Evolutionary conservation across 2,113 vertebrate genomes (phyloP), one percentile per base, ranked within the genome.

Genomic region (Plectropomus leopardus): DNA sequence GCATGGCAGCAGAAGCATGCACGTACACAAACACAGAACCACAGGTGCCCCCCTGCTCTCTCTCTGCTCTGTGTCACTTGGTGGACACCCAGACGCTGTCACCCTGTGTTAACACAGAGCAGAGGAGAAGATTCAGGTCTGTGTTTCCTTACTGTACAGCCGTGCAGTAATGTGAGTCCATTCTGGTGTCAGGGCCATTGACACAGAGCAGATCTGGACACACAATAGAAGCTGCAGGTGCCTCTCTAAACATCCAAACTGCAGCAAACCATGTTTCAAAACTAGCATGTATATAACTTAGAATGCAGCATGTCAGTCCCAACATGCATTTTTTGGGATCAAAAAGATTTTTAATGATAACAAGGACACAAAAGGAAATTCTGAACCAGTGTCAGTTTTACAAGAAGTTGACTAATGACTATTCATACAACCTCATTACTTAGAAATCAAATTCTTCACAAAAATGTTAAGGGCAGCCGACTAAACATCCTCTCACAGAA

Each of bases 151-250:
- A 69, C 81, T 82, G 61, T 66, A 57, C 76, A 71, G 59, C 60
- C 26, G 30, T 48, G 44, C 57, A 15, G 26, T 63, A 44, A 54
- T 30, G 48, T 19, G 60, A 85, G 50, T 85, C 76, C 42, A 67
- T 89, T 86, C 77, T 88, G 64, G 82, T 87, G 87, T 90, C 89
- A 80, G 36, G 51, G 57, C 78, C 85, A 70, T 44, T 72, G 86
- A 86, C 82, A 87, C 81, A 85, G 9, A 83, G 72, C 92, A 80
- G 71, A 77, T 80, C 82, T 24, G 65, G 51, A 34, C 69, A 36
- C 63, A 88, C 69, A 82, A 73, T 16, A 76, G 63, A 65, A 58
- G 72, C 78, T 73, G 89, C 83, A 84, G 77, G 84, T 84, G 80
- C 71, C 69, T 79, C 51, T 54, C 32, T 17, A 4, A 47, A 51